Evolutionary conservation across 2,113 vertebrate genomes (phyloP).

Genomic region (Peromyscus leucopus): DNA sequence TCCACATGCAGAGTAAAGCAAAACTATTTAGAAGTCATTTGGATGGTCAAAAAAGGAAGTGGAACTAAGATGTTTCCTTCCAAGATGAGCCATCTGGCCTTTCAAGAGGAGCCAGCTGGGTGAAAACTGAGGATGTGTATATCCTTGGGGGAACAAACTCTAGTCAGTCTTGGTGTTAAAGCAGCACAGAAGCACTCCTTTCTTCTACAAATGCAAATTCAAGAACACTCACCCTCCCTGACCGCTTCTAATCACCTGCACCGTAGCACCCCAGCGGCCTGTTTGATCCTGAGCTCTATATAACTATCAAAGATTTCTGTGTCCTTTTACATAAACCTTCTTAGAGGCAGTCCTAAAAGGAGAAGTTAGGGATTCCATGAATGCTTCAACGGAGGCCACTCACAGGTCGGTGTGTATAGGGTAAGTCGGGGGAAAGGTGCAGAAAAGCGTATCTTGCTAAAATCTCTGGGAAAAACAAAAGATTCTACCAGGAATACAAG

Average conservation of each 20-base stretch:
- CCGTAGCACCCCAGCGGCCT: background rate
- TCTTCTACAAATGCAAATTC: constrained; percentile 54
- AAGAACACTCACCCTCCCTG: constrained; percentile 28
- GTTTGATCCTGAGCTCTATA: background rate
- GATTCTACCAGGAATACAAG: background rate
- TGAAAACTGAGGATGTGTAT: constrained; percentile 31
- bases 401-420: background rate
- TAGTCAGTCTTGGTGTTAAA: constrained; percentile 55
- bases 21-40: constrained; percentile 62
- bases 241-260: constrained; percentile 50
- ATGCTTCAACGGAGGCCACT: constrained; percentile 29
- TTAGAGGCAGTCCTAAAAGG: background rate
- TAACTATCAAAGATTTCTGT: background rate
- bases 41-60: constrained; percentile 56
- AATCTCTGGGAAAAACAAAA: constrained; percentile 40
- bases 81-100: constrained; percentile 56
- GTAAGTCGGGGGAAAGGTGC: constrained; percentile 10
- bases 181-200: constrained; percentile 36
- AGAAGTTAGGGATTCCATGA: background rate
- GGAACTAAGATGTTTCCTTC: constrained; percentile 62
- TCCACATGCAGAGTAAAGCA: constrained; percentile 22
- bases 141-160: background rate
- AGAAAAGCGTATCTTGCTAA: constrained; percentile 48
- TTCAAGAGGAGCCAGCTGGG: constrained; percentile 52
- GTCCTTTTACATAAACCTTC: constrained; percentile 13